Base-by-base conservation (phyloP, 2,113 vertebrate genomes). In the Limnothrissa miodon region DNA sequence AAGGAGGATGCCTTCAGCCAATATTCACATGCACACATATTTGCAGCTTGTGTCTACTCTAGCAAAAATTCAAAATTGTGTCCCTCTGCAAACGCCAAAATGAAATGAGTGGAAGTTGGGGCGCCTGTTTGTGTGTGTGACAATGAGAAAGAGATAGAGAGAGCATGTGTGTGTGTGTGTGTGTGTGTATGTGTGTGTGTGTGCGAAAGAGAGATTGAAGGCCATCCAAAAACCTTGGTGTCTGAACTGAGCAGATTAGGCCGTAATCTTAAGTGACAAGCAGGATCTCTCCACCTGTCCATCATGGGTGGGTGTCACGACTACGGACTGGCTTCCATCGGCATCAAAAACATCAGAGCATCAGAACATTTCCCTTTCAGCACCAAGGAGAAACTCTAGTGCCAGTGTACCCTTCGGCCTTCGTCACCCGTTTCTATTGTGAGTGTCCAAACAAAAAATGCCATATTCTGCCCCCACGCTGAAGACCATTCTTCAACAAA, bases 221-320 rank as follows among this genome's bases (percentile, higher is more conserved):
- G 62, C 25, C 62, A 29, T 29, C 62, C n/a, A 62, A 62, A 70
- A 33, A 70, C 25, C n/a, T 70, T 25, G 62, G n/a, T 70, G 62
- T 11, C 62, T 74, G 19, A 42, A 36, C 4, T 78, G 6, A 9
- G n/a, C 78, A 80, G 83, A 84, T 89, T 84, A 85, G 48, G 10
- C 78, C 80, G 80, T 86, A 84, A 83, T 88, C 86, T 81, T 87
- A 80, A 86, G 39, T 85, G 88, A 80, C 81, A 84, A 66, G 39
- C 82, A 46, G 45, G 81, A 70, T 82, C 74, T 85, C 59, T 56
- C 51, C 13, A 74, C 48, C 62, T 82, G 45, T 48, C 81, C 56
- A 82, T 86, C 84, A 85, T 84, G 1, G 78, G 39, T 48, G 80
- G 56, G 83, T 83, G 78, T 79, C 39, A 51, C 66, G 83, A 81